Evolutionary conservation across 2,888 invertebrate genomes (phyloP).

Genomic region (Drosophila anomalipes): DNA sequence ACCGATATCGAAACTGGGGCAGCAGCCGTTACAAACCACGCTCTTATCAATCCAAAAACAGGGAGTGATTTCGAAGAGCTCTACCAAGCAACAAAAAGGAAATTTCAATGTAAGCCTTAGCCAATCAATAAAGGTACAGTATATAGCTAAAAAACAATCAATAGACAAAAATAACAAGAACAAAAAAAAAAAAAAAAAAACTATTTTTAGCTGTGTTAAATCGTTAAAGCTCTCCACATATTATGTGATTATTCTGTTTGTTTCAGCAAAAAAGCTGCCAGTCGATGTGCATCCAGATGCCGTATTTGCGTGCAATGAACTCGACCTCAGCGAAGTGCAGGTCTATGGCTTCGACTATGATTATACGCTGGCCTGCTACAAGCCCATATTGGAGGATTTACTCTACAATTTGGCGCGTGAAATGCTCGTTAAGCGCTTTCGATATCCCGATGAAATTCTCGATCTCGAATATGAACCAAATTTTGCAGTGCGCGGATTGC

Average conservation of each 20-base stretch:
- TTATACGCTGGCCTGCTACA: constrained; percentile 98
- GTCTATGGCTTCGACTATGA: constrained; percentile 99
- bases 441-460: constrained; percentile 95
- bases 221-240: constrained; percentile 1
- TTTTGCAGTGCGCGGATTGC: constrained; percentile 98
- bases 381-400: constrained; percentile 93
- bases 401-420: constrained; percentile 96
- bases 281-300: constrained; percentile 94
- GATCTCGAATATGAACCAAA: constrained; percentile 94
- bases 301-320: constrained; percentile 98
- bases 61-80: constrained; percentile 86
- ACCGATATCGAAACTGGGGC: constrained; percentile 9
- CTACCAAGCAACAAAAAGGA: constrained; percentile 88
- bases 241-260: constrained; percentile 64
- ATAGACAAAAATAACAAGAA: neutral
- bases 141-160: constrained; percentile 16
- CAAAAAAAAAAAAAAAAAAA: neutral
- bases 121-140: constrained; percentile 46
- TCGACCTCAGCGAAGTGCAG: constrained; percentile 95
- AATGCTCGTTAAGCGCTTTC: constrained; percentile 93
- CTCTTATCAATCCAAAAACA: constrained; percentile 54
- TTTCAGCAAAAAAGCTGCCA: constrained; percentile 93
- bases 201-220: constrained; percentile 29
- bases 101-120: constrained; percentile 90
- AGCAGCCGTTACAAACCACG: constrained; percentile 47